phyloP scores from a whole-genome alignment of 1,140 invertebrate genomes.

The Leptinotarsa texana region DNA sequence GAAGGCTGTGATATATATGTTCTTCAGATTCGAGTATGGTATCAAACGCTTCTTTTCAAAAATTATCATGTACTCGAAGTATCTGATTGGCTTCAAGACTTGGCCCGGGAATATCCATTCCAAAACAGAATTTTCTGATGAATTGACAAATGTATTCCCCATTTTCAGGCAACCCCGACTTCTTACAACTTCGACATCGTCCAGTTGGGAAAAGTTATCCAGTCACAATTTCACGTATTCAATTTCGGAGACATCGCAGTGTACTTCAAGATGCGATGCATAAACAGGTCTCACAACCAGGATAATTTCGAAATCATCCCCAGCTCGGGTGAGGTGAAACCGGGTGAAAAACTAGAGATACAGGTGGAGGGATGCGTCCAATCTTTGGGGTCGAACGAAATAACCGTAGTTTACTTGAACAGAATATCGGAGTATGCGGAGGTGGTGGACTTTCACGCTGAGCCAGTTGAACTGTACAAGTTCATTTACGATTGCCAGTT shows the following conservation, averaged over 20 bases:
- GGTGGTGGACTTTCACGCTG: background rate
- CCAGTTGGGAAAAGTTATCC: constrained; percentile 4
- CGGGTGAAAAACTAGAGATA: background rate
- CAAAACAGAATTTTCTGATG: too few species aligned
- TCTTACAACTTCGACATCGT: constrained; percentile 32
- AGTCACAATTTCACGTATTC: constrained; percentile 29
- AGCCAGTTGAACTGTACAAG: background rate
- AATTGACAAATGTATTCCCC: background rate
- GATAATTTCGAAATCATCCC: constrained; percentile 1
- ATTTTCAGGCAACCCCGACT: constrained; percentile 37
- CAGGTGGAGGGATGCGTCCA: background rate
- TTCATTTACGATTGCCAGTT: background rate
- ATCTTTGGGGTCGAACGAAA: constrained; percentile 1
- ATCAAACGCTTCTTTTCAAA: background rate
- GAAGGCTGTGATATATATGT: background rate
- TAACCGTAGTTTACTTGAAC: background rate
- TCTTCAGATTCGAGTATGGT: background rate
- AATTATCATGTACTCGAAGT: background rate
- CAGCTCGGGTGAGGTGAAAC: background rate
- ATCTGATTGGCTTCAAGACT: background rate
- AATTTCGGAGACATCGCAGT: constrained; percentile 9
- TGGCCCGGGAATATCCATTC: too few species aligned
- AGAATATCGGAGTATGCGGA: background rate
- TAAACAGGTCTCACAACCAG: background rate
- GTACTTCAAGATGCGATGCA: background rate